These are phyloP conservation scores for Eospalax fontanierii DNA, from an alignment of 2,797 vertebrate species.

Conservation along the genomic window DNA sequence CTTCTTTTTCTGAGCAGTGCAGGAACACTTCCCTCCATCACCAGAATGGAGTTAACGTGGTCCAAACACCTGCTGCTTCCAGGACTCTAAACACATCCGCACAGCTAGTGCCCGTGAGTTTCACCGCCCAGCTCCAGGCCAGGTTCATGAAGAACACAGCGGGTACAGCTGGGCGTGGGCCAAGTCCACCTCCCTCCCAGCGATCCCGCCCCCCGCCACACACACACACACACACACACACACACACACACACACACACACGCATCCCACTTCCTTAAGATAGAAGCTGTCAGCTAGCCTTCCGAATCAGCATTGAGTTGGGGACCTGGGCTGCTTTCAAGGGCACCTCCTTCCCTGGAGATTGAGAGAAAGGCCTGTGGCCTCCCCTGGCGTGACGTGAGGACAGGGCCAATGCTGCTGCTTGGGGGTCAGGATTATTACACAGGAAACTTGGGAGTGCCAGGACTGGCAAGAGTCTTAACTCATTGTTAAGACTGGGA, in stretches of 20 bases:
- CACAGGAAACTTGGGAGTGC: too few species aligned
- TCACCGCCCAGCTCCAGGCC: background rate
- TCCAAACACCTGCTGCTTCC: background rate
- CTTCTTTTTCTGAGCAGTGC: background rate
- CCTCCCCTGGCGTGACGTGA: background rate
- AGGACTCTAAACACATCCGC: background rate
- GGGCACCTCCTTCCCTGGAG: background rate
- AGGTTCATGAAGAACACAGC: background rate
- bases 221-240: too few species aligned
- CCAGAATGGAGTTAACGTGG: background rate
- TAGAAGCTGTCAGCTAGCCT: too few species aligned
- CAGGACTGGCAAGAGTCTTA: background rate
- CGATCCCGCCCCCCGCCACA: too few species aligned
- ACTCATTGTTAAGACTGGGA: background rate
- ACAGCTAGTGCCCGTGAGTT: accelerated
- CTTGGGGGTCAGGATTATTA: background rate
- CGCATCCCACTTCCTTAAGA: background rate
- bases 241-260: too few species aligned
- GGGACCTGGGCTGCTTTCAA: too few species aligned
- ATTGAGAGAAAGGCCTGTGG: background rate
- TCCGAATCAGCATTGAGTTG: too few species aligned
- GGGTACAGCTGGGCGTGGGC: background rate
- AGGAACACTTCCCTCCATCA: background rate
- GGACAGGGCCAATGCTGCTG: accelerated
- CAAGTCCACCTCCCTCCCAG: background rate